phyloP scores from a whole-genome alignment of 2,113 vertebrate genomes.

The Protobothrops flavoviridis region DNA sequence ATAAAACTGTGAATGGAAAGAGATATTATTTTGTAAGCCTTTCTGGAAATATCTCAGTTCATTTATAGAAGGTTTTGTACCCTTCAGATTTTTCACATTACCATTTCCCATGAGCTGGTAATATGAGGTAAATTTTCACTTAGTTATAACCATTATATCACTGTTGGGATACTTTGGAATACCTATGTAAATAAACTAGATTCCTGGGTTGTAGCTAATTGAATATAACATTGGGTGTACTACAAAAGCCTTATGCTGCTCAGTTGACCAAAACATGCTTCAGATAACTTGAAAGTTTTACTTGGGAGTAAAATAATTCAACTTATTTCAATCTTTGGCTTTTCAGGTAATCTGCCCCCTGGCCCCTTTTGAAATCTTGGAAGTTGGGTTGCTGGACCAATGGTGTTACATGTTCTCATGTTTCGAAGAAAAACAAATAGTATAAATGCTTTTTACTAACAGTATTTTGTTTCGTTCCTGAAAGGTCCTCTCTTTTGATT shows the following conservation, averaged over 20 bases:
- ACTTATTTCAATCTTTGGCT: not conserved
- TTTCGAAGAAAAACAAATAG: not conserved
- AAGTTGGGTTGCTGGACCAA: not conserved
- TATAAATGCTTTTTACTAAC: conserved; percentile 8
- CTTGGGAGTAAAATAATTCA: not conserved
- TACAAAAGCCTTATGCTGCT: not conserved
- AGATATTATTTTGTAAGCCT: not conserved
- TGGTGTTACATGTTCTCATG: not conserved
- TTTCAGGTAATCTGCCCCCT: not conserved
- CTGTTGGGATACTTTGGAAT: not conserved
- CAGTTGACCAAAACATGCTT: not conserved
- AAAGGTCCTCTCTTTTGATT: conserved; percentile 8
- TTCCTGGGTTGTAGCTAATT: not conserved
- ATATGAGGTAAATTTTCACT: not conserved
- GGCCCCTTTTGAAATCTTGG: not conserved
- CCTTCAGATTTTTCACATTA: not conserved
- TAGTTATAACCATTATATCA: conserved; percentile 17
- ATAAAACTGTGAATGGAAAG: not conserved
- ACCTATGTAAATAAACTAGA: not conserved
- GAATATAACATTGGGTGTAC: not conserved
- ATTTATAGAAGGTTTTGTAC: not conserved
- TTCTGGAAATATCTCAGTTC: not conserved
- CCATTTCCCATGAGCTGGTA: not conserved
- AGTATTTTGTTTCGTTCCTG: not conserved
- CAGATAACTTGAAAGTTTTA: not conserved